These are phyloP conservation scores for Oedothorax gibbosus DNA, from an alignment of 1,140 invertebrate species.

Conservation along the genomic window DNA sequence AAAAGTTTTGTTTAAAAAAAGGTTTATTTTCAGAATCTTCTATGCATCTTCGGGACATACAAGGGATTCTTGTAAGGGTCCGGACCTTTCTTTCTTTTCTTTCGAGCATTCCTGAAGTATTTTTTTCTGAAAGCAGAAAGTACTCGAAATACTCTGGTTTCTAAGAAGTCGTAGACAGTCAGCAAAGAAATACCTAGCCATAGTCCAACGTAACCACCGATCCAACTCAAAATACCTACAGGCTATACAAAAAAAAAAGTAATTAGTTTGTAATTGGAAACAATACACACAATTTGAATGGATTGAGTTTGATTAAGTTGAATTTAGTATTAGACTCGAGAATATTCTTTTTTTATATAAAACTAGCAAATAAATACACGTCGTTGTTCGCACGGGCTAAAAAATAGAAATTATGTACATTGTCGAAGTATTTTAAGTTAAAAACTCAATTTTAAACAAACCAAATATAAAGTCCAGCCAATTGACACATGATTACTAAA, in stretches of 20 bases:
- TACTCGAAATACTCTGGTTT: background rate
- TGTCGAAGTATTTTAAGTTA: too few relatives aligned
- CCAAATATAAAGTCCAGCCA: too few relatives aligned
- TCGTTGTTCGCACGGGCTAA: too few relatives aligned
- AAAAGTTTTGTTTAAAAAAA: too few relatives aligned
- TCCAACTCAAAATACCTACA: slow-evolving; percentile 44
- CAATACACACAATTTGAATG: background rate
- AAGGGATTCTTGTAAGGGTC: background rate
- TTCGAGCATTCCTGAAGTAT: background rate
- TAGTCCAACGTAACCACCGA: slow-evolving; percentile 35
- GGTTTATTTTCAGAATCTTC: background rate
- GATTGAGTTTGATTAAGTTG: too few relatives aligned
- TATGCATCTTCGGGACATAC: slow-evolving; percentile 4
- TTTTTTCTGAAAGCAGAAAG: slow-evolving; percentile 15
- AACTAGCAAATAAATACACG: too few relatives aligned
- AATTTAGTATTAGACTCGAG: too few relatives aligned
- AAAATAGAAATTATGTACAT: too few relatives aligned
- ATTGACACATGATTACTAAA: too few relatives aligned
- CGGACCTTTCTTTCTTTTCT: background rate
- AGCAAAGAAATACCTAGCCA: slow-evolving; percentile 42
- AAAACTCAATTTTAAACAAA: too few relatives aligned
- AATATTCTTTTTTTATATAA: background rate
- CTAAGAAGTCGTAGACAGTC: slow-evolving; percentile 37
- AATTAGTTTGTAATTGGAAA: background rate
- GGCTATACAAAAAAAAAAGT: background rate